Evolutionary conservation across 2,888 invertebrate genomes (phyloP).

Genomic region (Eupithecia tripunctaria): DNA sequence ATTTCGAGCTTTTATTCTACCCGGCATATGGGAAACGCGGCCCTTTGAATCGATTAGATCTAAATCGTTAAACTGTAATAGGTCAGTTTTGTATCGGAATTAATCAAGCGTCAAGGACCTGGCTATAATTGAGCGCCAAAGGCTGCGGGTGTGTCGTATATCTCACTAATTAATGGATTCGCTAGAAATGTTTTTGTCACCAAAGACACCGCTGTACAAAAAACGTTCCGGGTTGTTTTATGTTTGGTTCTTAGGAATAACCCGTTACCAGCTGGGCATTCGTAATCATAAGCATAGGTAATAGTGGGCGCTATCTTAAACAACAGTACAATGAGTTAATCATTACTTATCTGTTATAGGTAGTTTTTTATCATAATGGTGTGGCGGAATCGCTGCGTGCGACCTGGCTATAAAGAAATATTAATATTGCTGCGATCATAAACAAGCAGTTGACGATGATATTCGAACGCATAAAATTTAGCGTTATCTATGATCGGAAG

Average conservation of each 20-base stretch:
- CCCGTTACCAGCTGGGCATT: constrained; percentile 44
- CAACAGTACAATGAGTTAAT: constrained; percentile 42
- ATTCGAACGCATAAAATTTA: constrained; percentile 81
- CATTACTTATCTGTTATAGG: constrained; percentile 21
- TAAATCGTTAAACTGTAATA: constrained; percentile 77
- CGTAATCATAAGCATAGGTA: constrained; percentile 27
- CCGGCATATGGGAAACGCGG: constrained; percentile 78
- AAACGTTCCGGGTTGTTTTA: constrained; percentile 51
- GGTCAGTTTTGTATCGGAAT: constrained; percentile 82
- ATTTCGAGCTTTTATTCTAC: constrained; percentile 71
- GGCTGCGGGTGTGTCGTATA: constrained; percentile 77
- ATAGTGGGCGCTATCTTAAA: constrained; percentile 33
- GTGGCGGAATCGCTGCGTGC: constrained; percentile 65
- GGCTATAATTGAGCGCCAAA: constrained; percentile 75
- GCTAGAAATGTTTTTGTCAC: constrained; percentile 76
- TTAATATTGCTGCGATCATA: constrained; percentile 76
- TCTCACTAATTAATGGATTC: constrained; percentile 83
- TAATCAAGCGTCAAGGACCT: constrained; percentile 83
- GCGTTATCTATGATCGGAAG: constrained; percentile 79
- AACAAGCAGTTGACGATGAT: constrained; percentile 79
- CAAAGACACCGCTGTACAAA: constrained; percentile 74
- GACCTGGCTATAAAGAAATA: constrained; percentile 75
- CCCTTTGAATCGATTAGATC: constrained; percentile 81
- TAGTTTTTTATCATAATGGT: constrained; percentile 38
- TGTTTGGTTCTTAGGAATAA: constrained; percentile 44